Evolutionary conservation across 2,888 invertebrate genomes (phyloP).

Genomic region (Lamellibrachia columna): DNA sequence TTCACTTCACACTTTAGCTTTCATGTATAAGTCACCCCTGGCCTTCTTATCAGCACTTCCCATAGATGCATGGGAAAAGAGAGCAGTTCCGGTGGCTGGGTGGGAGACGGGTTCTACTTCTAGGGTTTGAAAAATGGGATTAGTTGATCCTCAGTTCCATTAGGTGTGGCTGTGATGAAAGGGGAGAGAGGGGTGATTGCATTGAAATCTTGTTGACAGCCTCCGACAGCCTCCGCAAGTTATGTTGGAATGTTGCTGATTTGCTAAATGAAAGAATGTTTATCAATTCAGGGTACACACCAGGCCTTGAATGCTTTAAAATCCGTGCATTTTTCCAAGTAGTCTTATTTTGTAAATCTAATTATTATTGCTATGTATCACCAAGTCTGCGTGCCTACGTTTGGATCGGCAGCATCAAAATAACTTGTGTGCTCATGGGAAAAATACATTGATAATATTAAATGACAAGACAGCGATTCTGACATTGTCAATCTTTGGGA

Average conservation of each 20-base stretch:
- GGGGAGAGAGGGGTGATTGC: not conserved
- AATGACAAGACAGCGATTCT: no score
- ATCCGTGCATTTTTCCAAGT: no score
- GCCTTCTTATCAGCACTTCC: slow-evolving; percentile 12
- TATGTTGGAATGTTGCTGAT: not conserved
- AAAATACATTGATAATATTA: no score
- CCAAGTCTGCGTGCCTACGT: no score
- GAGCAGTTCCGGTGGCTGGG: not conserved
- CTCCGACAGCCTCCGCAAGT: not conserved
- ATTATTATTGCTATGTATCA: no score
- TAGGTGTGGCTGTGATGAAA: not conserved
- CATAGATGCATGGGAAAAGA: not conserved
- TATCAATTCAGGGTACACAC: not conserved
- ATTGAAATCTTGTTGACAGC: not conserved
- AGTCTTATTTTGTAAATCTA: no score
- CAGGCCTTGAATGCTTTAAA: no score
- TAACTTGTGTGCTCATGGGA: no score
- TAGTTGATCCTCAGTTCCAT: not conserved
- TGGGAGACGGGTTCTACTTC: not conserved
- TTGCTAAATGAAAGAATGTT: not conserved
- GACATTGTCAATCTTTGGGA: no score
- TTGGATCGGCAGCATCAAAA: no score
- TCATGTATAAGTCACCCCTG: not conserved
- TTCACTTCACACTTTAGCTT: slow-evolving; percentile 11
- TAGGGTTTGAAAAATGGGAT: not conserved